Conservation (phyloP, 2,888 invertebrate species). For the Mechanitis messenoides region DNA sequence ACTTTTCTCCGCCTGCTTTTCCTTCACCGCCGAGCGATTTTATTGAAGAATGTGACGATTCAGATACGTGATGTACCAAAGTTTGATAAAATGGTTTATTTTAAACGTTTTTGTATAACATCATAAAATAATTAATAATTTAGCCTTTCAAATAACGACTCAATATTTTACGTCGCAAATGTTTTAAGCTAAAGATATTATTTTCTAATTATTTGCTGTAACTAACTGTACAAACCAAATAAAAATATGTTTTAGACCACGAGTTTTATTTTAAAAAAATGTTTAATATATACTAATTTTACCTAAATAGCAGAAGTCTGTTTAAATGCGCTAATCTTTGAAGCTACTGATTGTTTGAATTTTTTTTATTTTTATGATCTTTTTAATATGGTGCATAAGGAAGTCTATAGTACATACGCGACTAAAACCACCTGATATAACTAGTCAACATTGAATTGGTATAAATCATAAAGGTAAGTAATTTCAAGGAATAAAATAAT, state of each 20-base stretch:
- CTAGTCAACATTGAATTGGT: background rate
- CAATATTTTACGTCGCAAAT: background rate
- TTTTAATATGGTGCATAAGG: no score
- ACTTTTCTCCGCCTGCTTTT: slow-evolving; percentile 51
- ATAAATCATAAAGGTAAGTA: background rate
- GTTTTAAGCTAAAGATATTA: slow-evolving; percentile 6
- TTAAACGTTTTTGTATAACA: no score
- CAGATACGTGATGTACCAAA: slow-evolving; percentile 21
- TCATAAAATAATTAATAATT: background rate
- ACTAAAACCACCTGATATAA: no score
- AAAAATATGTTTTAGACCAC: slow-evolving; percentile 1
- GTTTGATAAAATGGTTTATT: background rate
- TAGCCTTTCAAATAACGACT: background rate
- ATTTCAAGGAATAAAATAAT: slow-evolving; percentile 43
- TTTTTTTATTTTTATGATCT: no score
- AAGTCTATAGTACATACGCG: no score
- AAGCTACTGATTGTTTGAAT: no score
- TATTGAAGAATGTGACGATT: slow-evolving; percentile 58
- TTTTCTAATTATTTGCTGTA: slow-evolving; percentile 6
- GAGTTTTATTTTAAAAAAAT: background rate
- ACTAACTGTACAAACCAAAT: background rate
- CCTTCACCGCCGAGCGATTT: slow-evolving; percentile 64
- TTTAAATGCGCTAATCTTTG: no score
- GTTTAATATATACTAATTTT: no score
- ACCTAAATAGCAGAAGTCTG: no score